Conservation (phyloP, 1,140 invertebrate species). For the Whitmania pigra region DNA sequence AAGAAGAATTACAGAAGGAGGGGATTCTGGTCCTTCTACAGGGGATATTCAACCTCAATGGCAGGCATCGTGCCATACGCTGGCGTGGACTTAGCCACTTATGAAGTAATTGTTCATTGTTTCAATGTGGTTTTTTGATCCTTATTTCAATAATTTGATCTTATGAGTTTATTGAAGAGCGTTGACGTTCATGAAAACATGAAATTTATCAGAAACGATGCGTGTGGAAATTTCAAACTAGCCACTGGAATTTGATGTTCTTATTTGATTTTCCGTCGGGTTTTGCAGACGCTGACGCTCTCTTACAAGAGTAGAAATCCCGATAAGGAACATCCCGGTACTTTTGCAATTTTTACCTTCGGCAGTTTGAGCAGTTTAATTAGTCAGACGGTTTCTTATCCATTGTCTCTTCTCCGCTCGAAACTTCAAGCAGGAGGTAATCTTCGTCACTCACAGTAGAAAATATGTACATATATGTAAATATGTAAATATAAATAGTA, state of each 20-base stretch:
- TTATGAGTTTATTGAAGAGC: not conserved
- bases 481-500: too few species aligned
- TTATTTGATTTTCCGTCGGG: too few species aligned
- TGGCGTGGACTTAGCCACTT: constrained; percentile 93
- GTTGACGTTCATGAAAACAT: not conserved
- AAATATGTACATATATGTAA: too few species aligned
- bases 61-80: constrained; percentile 97
- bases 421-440: constrained; percentile 63
- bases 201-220: not conserved
- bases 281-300: not conserved
- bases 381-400: constrained; percentile 92
- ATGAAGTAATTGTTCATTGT: constrained; percentile 66
- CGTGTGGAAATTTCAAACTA: not conserved
- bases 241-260: too few species aligned
- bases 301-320: not conserved
- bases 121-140: not conserved
- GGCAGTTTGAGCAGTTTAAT: constrained; percentile 81
- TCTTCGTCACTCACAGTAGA: too few species aligned
- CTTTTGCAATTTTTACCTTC: constrained; percentile 63
- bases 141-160: not conserved
- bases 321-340: constrained; percentile 45
- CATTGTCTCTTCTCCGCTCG: constrained; percentile 83
- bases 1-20: constrained; percentile 73
- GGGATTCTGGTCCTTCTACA: constrained; percentile 74
- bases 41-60: constrained; percentile 74